Conservation (phyloP, 2,113 vertebrate genomes). For the Bettongia penicillata region DNA sequence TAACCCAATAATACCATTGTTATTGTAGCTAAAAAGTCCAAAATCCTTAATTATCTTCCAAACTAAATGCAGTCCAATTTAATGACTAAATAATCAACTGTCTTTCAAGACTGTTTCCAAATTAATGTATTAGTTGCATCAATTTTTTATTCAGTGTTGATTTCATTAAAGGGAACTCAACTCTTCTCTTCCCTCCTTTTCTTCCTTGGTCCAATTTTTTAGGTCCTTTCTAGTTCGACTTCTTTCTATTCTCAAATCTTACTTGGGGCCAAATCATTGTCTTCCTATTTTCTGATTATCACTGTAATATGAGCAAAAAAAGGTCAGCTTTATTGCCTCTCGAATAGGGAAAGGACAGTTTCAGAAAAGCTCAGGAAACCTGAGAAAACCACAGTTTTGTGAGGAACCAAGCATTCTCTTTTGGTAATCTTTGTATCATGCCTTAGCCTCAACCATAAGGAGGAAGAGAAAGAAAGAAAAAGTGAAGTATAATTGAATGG, state of each 20-base stretch:
- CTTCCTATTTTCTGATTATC: not conserved
- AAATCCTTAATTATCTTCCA: conserved; percentile 6
- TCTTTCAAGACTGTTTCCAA: not conserved
- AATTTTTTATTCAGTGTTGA: not conserved
- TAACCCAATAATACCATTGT: not conserved
- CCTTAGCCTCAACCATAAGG: not conserved
- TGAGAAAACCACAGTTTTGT: not conserved
- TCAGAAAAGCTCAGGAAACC: not conserved
- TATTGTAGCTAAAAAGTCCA: not conserved
- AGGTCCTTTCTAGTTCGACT: not conserved
- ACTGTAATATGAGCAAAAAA: not conserved
- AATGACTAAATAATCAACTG: not conserved
- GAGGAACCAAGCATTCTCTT: not conserved
- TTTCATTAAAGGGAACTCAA: not conserved
- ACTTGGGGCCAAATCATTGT: not conserved
- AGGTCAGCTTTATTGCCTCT: not conserved
- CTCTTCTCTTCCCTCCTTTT: not conserved
- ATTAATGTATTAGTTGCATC: not conserved
- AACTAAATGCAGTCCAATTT: not conserved
- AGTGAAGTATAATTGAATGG: not conserved
- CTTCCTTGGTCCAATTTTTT: not conserved
- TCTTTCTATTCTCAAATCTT: not conserved
- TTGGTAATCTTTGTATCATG: not conserved
- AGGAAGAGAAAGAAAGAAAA: not conserved
- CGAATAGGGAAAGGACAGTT: not conserved